Percentiles rank a stretch among this genome's conserved stretches.
These are phyloP conservation scores for Colinus virginianus DNA, from an alignment of 2,113 vertebrate genomes.

Conservation along the genomic window DNA sequence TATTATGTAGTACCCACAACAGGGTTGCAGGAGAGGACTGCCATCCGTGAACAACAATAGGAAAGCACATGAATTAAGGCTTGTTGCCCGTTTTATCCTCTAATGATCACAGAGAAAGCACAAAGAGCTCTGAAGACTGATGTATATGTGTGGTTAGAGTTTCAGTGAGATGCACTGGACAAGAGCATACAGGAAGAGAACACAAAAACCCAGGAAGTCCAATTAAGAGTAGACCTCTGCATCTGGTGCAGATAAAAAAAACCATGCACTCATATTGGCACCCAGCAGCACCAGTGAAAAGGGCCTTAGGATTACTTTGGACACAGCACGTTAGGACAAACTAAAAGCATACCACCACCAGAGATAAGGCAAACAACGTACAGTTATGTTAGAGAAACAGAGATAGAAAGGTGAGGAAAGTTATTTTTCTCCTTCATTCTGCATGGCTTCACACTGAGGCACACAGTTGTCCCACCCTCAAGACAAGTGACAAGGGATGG, in stretches of 20 bases:
- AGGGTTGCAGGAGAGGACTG: not conserved
- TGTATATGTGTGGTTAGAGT: not conserved
- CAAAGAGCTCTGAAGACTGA: rapidly evolving
- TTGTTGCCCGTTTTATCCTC: not conserved
- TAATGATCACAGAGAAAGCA: not conserved
- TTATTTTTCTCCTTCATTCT: not conserved
- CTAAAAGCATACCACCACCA: not conserved
- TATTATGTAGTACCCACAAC: not conserved
- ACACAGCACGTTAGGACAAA: not conserved
- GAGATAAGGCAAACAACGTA: not conserved
- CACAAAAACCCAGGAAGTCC: not conserved
- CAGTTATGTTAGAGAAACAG: not conserved
- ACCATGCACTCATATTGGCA: too few relatives aligned
- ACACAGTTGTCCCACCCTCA: not conserved
- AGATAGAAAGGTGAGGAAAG: not conserved
- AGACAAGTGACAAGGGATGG: not conserved
- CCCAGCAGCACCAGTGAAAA: not conserved
- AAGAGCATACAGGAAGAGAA: rapidly evolving
- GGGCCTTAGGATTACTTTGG: rapidly evolving
- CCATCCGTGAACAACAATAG: not conserved
- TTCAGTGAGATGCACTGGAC: not conserved
- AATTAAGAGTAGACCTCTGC: not conserved
- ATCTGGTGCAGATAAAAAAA: not conserved
- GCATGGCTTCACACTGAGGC: rapidly evolving
- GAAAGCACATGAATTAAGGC: not conserved